Conservation (phyloP, 2,888 invertebrate species). For the Oscheius sp. region DNA sequence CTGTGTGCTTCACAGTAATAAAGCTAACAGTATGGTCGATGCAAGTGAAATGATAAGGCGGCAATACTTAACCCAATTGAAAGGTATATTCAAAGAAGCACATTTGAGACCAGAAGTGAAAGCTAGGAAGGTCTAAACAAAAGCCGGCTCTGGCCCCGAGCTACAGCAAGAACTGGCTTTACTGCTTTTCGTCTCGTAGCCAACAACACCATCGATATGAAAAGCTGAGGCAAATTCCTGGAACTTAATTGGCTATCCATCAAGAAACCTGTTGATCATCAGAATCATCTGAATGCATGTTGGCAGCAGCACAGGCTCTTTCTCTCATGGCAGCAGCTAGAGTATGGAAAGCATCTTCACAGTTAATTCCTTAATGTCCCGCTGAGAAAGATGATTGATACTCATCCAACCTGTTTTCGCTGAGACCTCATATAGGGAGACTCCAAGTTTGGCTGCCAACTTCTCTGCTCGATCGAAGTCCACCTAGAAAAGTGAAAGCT, state of each 20-base stretch:
- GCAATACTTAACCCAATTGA: slow-evolving; percentile 8
- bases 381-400: not conserved
- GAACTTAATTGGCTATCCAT: slow-evolving; percentile 12
- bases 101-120: slow-evolving; percentile 16
- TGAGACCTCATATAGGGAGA: slow-evolving; percentile 70
- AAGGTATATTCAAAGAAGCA: slow-evolving; percentile 19
- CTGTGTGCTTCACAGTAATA: slow-evolving; percentile 12
- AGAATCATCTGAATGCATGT: slow-evolving; percentile 52
- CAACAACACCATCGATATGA: slow-evolving; percentile 70
- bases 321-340: slow-evolving; percentile 69
- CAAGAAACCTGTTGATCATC: slow-evolving; percentile 54
- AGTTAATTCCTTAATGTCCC: slow-evolving; percentile 58
- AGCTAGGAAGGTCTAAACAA: slow-evolving; percentile 18
- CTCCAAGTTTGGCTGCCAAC: slow-evolving; percentile 67
- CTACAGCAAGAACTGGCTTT: slow-evolving; percentile 44
- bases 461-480: slow-evolving; percentile 68
- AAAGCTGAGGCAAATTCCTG: slow-evolving; percentile 67
- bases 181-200: slow-evolving; percentile 52
- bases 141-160: slow-evolving; percentile 29
- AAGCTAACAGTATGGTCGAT: slow-evolving; percentile 10
- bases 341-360: slow-evolving; percentile 69
- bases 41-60: slow-evolving; percentile 20
- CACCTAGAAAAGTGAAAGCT: slow-evolving; percentile 47
- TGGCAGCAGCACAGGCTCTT: slow-evolving; percentile 54
- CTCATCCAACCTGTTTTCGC: slow-evolving; percentile 66